A percentile compares a stretch with the other conserved stretches of the same genome.
These are phyloP conservation scores for Ctena decussata DNA, from an alignment of 2,888 invertebrate species.

Conservation along the genomic window DNA sequence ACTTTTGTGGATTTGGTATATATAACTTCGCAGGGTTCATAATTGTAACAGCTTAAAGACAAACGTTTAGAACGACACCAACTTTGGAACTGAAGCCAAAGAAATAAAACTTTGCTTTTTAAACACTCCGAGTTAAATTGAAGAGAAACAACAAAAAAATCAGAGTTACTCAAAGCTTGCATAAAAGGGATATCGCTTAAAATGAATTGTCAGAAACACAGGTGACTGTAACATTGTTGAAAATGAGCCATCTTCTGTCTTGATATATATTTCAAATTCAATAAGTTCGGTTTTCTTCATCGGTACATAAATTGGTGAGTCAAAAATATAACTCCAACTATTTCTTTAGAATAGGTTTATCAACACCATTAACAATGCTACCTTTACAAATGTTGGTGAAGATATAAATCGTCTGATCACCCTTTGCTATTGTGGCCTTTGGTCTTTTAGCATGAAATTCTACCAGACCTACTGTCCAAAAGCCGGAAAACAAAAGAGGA, in stretches of 20 bases:
- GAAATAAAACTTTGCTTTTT: too few species aligned
- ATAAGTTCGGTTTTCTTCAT: background rate
- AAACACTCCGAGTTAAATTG: too few species aligned
- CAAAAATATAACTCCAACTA: background rate
- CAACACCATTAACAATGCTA: slow-evolving; percentile 16
- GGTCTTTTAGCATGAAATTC: background rate
- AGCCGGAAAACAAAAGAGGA: slow-evolving; percentile 13
- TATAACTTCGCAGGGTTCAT: background rate
- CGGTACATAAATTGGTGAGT: background rate
- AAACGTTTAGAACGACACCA: too few species aligned
- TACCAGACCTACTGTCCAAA: slow-evolving; percentile 25
- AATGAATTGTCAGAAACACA: background rate
- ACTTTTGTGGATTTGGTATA: too few species aligned
- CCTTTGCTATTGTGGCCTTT: background rate
- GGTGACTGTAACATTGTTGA: background rate
- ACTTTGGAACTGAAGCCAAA: too few species aligned
- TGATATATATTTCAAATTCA: background rate
- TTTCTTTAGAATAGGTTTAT: slow-evolving; percentile 16
- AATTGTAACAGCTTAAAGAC: too few species aligned
- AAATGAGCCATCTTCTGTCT: background rate
- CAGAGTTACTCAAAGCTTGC: too few species aligned
- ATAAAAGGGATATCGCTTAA: background rate
- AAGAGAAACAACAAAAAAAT: too few species aligned
- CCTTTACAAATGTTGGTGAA: slow-evolving; percentile 6
- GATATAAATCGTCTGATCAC: background rate